A percentile compares a stretch with the other conserved stretches of the same genome.
phyloP scores from a whole-genome alignment of 92 coral and sea anemone species.

The Paramuricea clavata region DNA sequence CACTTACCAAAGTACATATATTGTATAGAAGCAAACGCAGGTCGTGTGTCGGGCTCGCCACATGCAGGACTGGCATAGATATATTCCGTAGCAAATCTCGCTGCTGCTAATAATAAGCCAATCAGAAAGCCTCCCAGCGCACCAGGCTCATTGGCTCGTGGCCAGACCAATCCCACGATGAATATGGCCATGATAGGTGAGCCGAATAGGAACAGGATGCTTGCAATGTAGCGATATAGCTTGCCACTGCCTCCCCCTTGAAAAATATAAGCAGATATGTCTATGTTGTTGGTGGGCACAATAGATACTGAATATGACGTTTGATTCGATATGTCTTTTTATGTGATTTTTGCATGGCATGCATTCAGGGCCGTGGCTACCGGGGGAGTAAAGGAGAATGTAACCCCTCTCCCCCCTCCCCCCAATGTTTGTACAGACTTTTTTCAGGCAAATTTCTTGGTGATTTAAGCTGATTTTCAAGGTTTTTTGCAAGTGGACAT shows the following conservation, averaged over 20 bases:
- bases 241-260: constrained; percentile 48
- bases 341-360: too few relatives aligned
- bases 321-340: too few relatives aligned
- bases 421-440: too few relatives aligned
- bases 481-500: too few relatives aligned
- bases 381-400: too few relatives aligned
- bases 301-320: too few relatives aligned
- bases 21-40: constrained; percentile 31
- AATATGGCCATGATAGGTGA: constrained; percentile 41
- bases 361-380: too few relatives aligned
- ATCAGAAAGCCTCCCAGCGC: constrained; percentile 33
- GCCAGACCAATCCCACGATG: constrained; percentile 40
- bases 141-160: constrained; percentile 24
- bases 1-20: constrained; percentile 43
- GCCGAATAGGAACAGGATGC: constrained; percentile 32
- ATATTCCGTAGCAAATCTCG: constrained; percentile 38
- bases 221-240: constrained; percentile 39
- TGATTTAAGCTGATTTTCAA: too few relatives aligned
- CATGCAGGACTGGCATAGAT: constrained; percentile 17
- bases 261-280: neutral
- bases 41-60: constrained; percentile 33
- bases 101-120: constrained; percentile 35
- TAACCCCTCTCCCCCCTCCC: too few relatives aligned
- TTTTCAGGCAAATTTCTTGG: too few relatives aligned
- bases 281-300: too few relatives aligned